phyloP scores from a whole-genome alignment of 2,113 vertebrate genomes.

The Muntiacus reevesi region DNA sequence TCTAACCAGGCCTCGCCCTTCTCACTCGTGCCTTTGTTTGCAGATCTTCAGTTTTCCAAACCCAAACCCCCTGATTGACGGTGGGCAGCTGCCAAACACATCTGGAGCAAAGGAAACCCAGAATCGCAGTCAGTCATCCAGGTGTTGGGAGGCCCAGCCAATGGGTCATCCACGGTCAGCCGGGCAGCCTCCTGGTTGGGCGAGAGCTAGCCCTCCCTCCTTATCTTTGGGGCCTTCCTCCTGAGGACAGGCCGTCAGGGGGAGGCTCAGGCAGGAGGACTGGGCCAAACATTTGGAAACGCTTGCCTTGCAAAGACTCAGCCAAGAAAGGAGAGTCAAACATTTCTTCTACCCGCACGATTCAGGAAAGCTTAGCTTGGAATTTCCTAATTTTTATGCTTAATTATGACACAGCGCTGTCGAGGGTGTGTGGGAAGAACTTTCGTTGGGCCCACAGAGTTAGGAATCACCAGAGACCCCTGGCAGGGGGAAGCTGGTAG shows the following conservation, averaged over 20 bases:
- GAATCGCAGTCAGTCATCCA: constrained; percentile 41
- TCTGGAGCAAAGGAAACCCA: neutral
- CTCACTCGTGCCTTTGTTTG: constrained; percentile 29
- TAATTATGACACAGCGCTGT: constrained; percentile 59
- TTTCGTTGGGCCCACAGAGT: neutral
- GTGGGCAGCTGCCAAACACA: constrained; percentile 46
- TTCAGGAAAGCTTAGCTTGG: constrained; percentile 60
- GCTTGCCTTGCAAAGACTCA: constrained; percentile 58
- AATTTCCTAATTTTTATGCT: constrained; percentile 66
- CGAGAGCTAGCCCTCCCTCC: neutral
- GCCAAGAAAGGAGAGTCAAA: constrained; percentile 60
- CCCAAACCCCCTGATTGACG: neutral
- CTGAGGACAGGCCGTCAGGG: neutral
- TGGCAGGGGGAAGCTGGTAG: neutral
- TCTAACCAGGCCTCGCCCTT: constrained; percentile 39
- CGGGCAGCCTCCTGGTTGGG: constrained; percentile 8
- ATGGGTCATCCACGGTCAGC: constrained; percentile 40
- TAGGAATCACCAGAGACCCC: neutral
- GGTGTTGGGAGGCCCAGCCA: constrained; percentile 64
- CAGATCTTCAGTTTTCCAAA: constrained; percentile 30
- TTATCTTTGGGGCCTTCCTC: constrained; percentile 59
- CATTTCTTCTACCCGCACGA: constrained; percentile 51
- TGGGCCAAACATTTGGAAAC: constrained; percentile 74
- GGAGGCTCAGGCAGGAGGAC: neutral
- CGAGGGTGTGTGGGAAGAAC: neutral